These are phyloP conservation scores for Ophioninae sp. DNA, from an alignment of 2,888 invertebrate species.

Conservation along the genomic window DNA sequence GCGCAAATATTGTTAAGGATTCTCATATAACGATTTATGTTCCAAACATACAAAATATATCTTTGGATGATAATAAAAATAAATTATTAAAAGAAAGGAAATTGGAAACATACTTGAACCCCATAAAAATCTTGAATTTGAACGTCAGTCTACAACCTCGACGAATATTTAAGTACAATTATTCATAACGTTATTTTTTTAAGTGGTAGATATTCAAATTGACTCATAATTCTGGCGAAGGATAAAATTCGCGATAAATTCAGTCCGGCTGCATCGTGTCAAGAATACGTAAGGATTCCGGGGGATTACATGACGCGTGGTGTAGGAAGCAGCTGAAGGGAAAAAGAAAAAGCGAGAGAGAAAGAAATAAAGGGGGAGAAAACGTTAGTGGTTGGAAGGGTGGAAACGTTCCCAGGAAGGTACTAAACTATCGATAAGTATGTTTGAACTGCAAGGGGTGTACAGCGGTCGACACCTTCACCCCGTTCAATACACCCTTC, in stretches of 20 bases:
- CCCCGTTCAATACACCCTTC: constrained; percentile 39
- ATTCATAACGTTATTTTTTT: background rate
- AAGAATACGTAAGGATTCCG: constrained; percentile 69
- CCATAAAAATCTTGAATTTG: background rate
- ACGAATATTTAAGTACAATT: background rate
- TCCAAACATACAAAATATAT: too few relatives aligned
- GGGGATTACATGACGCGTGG: constrained; percentile 62
- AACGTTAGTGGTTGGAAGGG: constrained; percentile 52
- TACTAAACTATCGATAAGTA: constrained; percentile 19
- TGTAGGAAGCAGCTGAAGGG: constrained; percentile 2
- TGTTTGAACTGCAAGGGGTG: constrained; percentile 22
- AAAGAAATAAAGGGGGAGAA: background rate
- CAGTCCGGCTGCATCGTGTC: constrained; percentile 57
- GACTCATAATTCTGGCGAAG: background rate
- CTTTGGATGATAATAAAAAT: too few relatives aligned
- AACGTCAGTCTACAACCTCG: background rate
- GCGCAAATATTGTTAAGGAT: too few relatives aligned
- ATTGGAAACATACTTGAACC: too few relatives aligned
- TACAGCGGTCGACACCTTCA: constrained; percentile 55
- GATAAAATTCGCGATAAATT: constrained; percentile 1
- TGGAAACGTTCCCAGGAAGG: constrained; percentile 24
- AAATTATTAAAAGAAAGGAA: too few relatives aligned
- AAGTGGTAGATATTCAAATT: background rate
- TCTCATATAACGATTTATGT: too few relatives aligned
- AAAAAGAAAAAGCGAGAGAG: background rate